Percentiles rank a stretch among this genome's conserved stretches.
phyloP scores from a whole-genome alignment of 1,140 invertebrate species.

The Ceratitis capitata region DNA sequence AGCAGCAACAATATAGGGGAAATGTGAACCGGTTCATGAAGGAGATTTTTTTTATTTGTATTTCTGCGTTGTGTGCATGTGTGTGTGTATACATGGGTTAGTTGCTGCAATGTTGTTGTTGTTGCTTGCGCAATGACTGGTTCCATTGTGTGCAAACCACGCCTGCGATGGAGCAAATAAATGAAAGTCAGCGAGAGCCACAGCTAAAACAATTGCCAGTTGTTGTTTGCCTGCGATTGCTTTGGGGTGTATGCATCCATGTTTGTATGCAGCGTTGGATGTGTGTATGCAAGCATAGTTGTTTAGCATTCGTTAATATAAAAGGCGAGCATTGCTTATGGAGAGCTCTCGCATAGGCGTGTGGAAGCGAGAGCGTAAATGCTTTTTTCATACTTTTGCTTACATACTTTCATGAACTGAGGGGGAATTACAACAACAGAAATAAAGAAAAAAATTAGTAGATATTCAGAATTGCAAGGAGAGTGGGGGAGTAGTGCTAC shows the following conservation, averaged over 20 bases:
- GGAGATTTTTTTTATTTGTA: constrained; percentile 11
- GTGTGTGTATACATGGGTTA: neutral
- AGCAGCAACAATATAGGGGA: neutral
- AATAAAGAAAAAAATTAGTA: neutral
- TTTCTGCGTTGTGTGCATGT: neutral
- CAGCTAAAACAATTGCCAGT: neutral
- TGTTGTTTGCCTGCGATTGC: neutral
- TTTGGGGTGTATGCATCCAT: neutral
- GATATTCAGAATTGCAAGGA: neutral
- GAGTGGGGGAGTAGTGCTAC: neutral
- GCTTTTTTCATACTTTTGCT: neutral
- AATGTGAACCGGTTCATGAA: neutral
- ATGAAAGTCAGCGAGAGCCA: neutral
- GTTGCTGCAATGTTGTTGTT: neutral
- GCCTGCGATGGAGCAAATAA: constrained; percentile 29
- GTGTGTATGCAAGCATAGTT: neutral
- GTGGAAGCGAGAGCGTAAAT: neutral
- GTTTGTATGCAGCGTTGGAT: neutral
- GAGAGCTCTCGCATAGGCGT: neutral
- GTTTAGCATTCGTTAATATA: neutral
- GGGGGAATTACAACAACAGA: neutral
- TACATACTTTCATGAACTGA: neutral
- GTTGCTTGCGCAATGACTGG: neutral
- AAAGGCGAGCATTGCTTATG: neutral
- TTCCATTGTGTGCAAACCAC: constrained; percentile 14